Percentiles rank a stretch among this genome's conserved stretches.
Conservation (phyloP, 1,140 invertebrate genomes). For the Lordiphosa collinella region DNA sequence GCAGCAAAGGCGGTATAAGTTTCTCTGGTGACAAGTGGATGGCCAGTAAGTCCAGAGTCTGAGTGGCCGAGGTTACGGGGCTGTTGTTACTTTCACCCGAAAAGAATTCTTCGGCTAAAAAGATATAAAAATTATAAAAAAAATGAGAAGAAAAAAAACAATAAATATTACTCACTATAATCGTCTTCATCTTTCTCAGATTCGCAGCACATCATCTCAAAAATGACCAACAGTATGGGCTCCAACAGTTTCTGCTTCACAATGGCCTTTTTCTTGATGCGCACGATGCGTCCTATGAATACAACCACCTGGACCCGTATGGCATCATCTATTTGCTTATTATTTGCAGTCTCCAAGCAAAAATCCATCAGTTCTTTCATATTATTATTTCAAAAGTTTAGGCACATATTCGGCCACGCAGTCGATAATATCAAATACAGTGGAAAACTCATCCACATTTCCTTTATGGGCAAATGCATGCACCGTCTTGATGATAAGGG, state of each 20-base stretch:
- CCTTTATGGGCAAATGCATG: conserved; percentile 81
- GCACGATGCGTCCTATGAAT: conserved; percentile 84
- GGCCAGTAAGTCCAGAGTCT: conserved; percentile 88
- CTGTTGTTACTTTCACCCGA: conserved; percentile 53
- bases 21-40: conserved; percentile 89
- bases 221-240: conserved; percentile 86
- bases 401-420: conserved; percentile 86
- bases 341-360: conserved; percentile 83
- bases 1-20: conserved; percentile 85
- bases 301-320: conserved; percentile 85
- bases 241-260: conserved; percentile 87
- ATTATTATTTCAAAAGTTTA: conserved; percentile 84
- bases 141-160: not conserved
- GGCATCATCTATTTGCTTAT: conserved; percentile 81
- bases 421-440: conserved; percentile 87
- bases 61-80: conserved; percentile 84
- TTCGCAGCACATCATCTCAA: conserved; percentile 84
- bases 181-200: conserved; percentile 81
- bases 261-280: conserved; percentile 87
- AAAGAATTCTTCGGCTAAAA: conserved; percentile 33
- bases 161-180: conserved; percentile 75
- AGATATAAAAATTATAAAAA: no score
- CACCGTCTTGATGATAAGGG: conserved; percentile 83
- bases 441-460: conserved; percentile 82
- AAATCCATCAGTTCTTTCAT: conserved; percentile 84